Base-by-base conservation (phyloP, 2,888 invertebrate genomes). In the Rhagium mordax region DNA sequence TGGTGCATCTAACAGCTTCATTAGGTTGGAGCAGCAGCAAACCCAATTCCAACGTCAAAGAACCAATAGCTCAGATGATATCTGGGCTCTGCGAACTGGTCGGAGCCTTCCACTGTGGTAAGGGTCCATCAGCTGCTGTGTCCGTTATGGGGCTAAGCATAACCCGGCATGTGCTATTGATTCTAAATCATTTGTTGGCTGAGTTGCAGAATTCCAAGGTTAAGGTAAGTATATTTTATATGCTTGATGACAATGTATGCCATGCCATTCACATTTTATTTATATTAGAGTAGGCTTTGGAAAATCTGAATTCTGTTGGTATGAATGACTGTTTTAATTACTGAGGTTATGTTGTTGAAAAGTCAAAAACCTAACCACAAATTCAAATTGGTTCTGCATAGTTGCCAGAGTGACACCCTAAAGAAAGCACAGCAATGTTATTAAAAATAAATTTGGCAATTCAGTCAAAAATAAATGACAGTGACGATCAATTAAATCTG, bases 131-230 rank as follows among this genome's bases (percentile, higher is more conserved):
- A n/a, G 89, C 89, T 1, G 85, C 88, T 1, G 85, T 88, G 48
- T 90, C 90, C 48, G 89, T 90, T 49, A 91, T 91, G 91, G 91
- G 91, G 0, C 81, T 91, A 7, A 90, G 89, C 33, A 90, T 91
- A 74, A 90, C 90, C 0, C 85, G 90, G 75, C 88, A 90, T 78
- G 88, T 89, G 3, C 83, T 91, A 20, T 85, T 90, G 47, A 89
- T 90, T 65, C 85, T 91, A 60, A 90, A 91, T 82, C 90, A 91
- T 82, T 79, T 90, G 29, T 77, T 90, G 5, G 86, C 88, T 49
- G 90, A 90, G 81, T 87, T 90, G 87, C 88, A 89, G 77, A 83
- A 86, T 81, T 84, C 85, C 8, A 86, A 85, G 74, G 85, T 87
- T 61, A 89, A 86, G 79, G 89, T 89, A 77, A 82, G 82, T 51